Conservation (phyloP, 2,113 vertebrate genomes). For the Eubucco bourcierii region DNA sequence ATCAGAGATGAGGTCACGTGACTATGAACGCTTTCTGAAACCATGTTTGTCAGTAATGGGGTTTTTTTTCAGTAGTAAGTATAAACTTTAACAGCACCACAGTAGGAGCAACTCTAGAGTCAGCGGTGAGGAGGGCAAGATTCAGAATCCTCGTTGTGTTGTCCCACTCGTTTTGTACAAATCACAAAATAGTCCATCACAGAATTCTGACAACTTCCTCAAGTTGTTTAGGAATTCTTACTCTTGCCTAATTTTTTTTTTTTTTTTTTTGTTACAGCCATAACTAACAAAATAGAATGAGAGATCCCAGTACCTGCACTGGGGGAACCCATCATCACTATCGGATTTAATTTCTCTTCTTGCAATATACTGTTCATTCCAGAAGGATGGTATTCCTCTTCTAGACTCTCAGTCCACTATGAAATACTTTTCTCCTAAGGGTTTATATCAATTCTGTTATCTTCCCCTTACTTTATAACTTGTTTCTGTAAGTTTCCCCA, state of each 20-base stretch:
- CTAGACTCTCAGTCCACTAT: not conserved
- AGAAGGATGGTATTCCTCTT: not conserved
- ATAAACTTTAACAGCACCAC: not conserved
- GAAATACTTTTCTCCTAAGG: not conserved
- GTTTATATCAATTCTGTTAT: not conserved
- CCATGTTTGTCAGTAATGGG: not conserved
- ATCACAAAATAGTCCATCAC: not conserved
- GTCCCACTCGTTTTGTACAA: not conserved
- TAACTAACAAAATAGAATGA: not conserved
- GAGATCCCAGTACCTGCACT: not conserved
- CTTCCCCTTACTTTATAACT: not conserved
- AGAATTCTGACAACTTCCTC: not conserved
- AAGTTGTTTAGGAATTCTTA: not conserved
- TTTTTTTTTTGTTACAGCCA: not conserved
- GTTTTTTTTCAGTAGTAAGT: not conserved
- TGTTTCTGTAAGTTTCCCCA: not conserved
- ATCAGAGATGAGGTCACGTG: not conserved
- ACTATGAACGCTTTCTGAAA: not conserved
- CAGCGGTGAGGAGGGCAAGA: not conserved
- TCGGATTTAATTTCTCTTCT: not conserved
- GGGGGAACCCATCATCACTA: not conserved
- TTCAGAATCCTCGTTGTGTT: not conserved
- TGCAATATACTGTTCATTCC: not conserved
- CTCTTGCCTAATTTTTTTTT: not conserved
- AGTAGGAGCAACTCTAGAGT: not conserved